phyloP scores from a whole-genome alignment of 1,140 invertebrate species.

The Triops longicaudatus region DNA sequence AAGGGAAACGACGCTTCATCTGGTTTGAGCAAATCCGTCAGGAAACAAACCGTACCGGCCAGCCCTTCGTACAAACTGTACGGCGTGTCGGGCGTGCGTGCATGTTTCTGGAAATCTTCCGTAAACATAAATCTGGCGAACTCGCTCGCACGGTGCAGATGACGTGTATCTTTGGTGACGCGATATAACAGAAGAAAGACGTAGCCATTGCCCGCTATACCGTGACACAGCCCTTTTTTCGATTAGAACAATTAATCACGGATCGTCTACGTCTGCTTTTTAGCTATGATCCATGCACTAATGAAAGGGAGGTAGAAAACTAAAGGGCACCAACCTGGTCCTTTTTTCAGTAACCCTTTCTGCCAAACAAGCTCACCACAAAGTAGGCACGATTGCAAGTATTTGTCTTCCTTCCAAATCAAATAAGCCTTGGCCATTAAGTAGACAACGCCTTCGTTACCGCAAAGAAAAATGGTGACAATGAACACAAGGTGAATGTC shows the following conservation, averaged over 20 bases:
- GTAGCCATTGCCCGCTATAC: conserved; percentile 75
- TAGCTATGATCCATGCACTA: too few relatives aligned
- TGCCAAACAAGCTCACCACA: conserved; percentile 69
- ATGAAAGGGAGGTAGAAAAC: not conserved
- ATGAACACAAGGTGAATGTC: not conserved
- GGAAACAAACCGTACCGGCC: conserved; percentile 73
- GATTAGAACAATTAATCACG: not conserved
- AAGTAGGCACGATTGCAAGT: conserved; percentile 55
- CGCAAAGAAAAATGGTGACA: conserved; percentile 3
- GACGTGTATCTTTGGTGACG: conserved; percentile 57
- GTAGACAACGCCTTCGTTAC: conserved; percentile 57
- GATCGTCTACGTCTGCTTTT: not conserved
- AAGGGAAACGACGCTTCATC: conserved; percentile 72
- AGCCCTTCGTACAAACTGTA: conserved; percentile 77
- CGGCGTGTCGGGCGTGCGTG: conserved; percentile 69
- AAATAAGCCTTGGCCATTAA: conserved; percentile 71
- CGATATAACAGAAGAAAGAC: conserved; percentile 70
- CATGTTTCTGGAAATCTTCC: conserved; percentile 54
- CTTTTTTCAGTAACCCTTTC: conserved; percentile 69
- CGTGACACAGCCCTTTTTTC: conserved; percentile 62
- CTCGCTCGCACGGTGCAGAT: conserved; percentile 60
- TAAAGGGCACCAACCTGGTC: conserved; percentile 45
- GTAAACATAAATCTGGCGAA: conserved; percentile 68
- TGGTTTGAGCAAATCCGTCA: conserved; percentile 65
- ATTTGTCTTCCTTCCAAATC: conserved; percentile 62